Base-by-base conservation (phyloP, 2,797 vertebrate species). In the Phrynocephalus vlangalii region DNA sequence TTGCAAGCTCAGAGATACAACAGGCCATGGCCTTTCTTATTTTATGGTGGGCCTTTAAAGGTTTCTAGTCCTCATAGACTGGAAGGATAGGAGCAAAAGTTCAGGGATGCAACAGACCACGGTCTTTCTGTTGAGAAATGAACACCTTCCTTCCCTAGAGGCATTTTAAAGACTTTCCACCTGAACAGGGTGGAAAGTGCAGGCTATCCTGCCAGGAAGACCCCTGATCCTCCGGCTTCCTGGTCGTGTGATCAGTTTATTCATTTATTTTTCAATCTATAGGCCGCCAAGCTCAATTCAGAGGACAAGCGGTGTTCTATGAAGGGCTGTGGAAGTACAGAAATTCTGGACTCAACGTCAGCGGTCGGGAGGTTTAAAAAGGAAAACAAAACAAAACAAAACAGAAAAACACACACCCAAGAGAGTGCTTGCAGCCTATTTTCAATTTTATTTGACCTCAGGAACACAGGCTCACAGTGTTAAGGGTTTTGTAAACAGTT, bases 401-500 rank as follows among this genome's bases (percentile, higher is more conserved):
- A 44, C 38, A 44, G 38, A 44, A 44, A 44, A 44, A 44, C 38
- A 5, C 38, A 44, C 72, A 86, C 15, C 71, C n/a, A 38, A 68
- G 10, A 76, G 73, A 79, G 16, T 0, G 38, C 9, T 0, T 52
- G 11, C n/a, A 87, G 10, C 28, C 79, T 26, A 3, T 87, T 33
- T 68, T 7, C 11, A 9, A 24, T 88, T 94, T 93, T 95, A 94
- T 92, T 94, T 79, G 10, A 88, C 82, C 48, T 90, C 79, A n/a
- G 87, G 38, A 94, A 94, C 91, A 92, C 87, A 90, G 92, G 89
- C 75, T 91, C 91, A 94, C 88, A 68, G 85, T 85, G 89, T 52
- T 63, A 63, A 80, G 83, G 87, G 85, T 87, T 95, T 91, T 95
- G 94, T 95, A 95, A 95, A 95, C 94, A 85, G 78, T 76, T 26